Evolutionary conservation across 1,140 invertebrate species (phyloP).

Genomic region (Sarcophaga bullata): DNA sequence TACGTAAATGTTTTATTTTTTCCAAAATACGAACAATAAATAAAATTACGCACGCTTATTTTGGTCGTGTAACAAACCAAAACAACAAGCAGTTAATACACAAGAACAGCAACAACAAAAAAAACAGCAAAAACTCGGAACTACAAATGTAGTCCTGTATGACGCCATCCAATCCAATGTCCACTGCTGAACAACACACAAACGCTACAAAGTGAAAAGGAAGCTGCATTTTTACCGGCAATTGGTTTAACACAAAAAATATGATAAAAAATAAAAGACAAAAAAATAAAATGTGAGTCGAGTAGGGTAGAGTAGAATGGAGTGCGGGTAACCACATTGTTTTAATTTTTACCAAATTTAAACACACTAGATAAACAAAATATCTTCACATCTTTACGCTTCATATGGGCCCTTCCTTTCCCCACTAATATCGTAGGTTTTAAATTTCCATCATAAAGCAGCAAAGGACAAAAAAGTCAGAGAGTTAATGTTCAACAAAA

Average conservation of each 20-base stretch:
- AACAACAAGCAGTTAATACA: constrained; percentile 21
- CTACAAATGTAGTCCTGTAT: not conserved
- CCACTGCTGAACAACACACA: no score
- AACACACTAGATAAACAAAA: constrained; percentile 16
- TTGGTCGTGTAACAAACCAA: constrained; percentile 49
- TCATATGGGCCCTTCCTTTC: no score
- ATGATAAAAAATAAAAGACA: not conserved
- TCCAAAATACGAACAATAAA: constrained; percentile 55
- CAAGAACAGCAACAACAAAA: constrained; percentile 34
- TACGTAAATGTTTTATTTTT: not conserved
- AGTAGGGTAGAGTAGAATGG: not conserved
- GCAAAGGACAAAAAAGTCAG: not conserved
- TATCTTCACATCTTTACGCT: no score
- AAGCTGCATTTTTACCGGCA: constrained; percentile 36
- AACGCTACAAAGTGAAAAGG: not conserved
- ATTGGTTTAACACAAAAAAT: constrained; percentile 35
- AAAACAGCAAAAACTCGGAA: constrained; percentile 3
- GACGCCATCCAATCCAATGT: not conserved
- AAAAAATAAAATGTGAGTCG: no score
- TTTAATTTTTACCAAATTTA: constrained; percentile 42
- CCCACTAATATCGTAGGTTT: not conserved
- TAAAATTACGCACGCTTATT: constrained; percentile 66
- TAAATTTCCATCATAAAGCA: not conserved
- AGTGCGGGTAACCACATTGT: constrained; percentile 40
- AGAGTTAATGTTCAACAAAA: not conserved